Evolutionary conservation across 2,113 vertebrate species (phyloP).

Genomic region (Isurus oxyrinchus): DNA sequence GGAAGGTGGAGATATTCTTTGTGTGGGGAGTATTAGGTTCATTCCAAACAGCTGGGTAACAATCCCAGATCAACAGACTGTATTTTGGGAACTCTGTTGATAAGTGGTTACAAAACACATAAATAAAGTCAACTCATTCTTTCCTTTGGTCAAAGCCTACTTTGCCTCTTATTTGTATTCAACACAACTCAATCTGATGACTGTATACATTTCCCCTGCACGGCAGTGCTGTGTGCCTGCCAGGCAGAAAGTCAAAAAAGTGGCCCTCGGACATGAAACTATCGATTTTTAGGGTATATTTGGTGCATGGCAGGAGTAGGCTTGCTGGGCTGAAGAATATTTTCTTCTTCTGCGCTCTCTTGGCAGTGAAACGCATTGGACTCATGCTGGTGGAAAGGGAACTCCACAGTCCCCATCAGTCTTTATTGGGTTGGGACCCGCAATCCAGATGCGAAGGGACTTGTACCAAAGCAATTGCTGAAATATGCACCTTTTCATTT

Average conservation of each 20-base stretch:
- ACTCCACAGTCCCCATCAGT: background rate
- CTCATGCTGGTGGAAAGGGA: background rate
- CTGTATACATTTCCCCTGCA: background rate
- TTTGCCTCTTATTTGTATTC: constrained; percentile 1
- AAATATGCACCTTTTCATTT: background rate
- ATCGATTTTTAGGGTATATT: background rate
- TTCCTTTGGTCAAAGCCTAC: background rate
- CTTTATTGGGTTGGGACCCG: background rate
- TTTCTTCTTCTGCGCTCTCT: background rate
- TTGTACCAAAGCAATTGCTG: background rate
- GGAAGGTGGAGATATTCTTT: background rate
- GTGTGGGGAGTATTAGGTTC: background rate
- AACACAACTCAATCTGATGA: constrained; percentile 18
- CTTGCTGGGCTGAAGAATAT: background rate
- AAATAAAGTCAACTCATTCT: background rate
- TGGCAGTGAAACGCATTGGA: background rate
- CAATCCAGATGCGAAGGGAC: background rate
- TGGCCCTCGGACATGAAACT: background rate
- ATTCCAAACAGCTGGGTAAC: background rate
- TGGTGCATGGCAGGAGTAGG: background rate
- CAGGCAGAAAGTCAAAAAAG: background rate
- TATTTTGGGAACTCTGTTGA: constrained; percentile 29
- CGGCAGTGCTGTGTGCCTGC: background rate
- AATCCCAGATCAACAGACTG: background rate
- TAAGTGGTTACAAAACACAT: background rate